These are phyloP conservation scores for Lophius piscatorius DNA, from an alignment of 2,113 vertebrate genomes.

Conservation along the genomic window DNA sequence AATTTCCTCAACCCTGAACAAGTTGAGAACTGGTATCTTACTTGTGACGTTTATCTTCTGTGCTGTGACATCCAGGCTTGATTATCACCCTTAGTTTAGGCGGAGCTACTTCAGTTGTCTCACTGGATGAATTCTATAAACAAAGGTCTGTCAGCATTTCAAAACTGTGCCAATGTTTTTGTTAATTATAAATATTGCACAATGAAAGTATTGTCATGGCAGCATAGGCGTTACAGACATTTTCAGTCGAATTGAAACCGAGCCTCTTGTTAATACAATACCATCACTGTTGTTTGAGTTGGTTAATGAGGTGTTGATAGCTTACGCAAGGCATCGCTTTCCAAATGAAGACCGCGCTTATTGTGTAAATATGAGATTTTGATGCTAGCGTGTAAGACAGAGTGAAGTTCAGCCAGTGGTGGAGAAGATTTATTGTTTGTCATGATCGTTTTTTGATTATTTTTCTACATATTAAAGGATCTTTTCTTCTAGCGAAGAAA, in stretches of 20 bases:
- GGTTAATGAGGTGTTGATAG: slow-evolving; percentile 32
- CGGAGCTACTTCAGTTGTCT: too few species aligned
- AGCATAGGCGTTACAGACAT: slow-evolving; percentile 19
- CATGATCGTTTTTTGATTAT: neutral
- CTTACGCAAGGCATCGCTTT: slow-evolving; percentile 9
- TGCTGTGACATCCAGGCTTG: too few species aligned
- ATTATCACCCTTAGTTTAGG: too few species aligned
- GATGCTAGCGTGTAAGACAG: slow-evolving; percentile 22
- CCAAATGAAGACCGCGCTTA: slow-evolving; percentile 22
- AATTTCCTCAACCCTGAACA: too few species aligned
- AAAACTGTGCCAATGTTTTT: too few species aligned
- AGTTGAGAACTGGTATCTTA: too few species aligned
- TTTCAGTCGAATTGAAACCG: slow-evolving; percentile 30
- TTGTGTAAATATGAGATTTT: slow-evolving; percentile 70
- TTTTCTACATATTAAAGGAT: neutral
- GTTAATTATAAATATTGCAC: neutral
- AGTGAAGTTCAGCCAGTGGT: slow-evolving; percentile 6
- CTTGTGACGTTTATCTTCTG: too few species aligned
- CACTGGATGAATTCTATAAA: too few species aligned
- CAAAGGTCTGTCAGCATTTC: too few species aligned
- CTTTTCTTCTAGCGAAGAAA: too few species aligned
- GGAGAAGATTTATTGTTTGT: too few species aligned
- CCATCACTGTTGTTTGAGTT: slow-evolving; percentile 12
- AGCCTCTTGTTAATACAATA: slow-evolving; percentile 3
- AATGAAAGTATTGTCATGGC: slow-evolving; percentile 7